phyloP scores from a whole-genome alignment of 2,888 invertebrate genomes.

The Heliconius sara region DNA sequence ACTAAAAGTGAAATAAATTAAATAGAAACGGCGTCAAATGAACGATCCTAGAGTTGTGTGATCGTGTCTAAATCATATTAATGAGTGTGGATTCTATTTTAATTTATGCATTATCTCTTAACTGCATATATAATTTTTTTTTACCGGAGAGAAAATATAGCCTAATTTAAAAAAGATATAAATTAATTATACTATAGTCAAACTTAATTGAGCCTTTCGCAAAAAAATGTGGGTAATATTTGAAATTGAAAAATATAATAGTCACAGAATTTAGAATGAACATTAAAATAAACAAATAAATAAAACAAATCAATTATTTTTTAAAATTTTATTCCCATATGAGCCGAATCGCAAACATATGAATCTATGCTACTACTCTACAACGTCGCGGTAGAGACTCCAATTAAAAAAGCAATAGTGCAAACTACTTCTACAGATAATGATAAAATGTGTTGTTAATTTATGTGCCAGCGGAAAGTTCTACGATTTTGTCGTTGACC shows the following conservation, averaged over 20 bases:
- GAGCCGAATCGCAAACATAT: conserved; percentile 57
- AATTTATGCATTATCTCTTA: too few species aligned
- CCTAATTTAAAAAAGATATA: too few species aligned
- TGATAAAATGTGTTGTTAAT: conserved; percentile 2
- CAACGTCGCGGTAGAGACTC: conserved; percentile 41
- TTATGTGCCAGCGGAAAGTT: conserved; percentile 68
- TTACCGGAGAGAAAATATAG: too few species aligned
- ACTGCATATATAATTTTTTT: too few species aligned
- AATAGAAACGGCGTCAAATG: too few species aligned
- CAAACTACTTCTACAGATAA: conserved; percentile 18
- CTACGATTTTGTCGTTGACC: conserved; percentile 88
- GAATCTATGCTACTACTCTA: conserved; percentile 38
- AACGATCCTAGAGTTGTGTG: too few species aligned
- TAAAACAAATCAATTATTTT: conserved; percentile 48
- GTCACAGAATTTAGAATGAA: not conserved
- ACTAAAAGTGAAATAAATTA: too few species aligned
- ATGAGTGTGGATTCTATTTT: too few species aligned
- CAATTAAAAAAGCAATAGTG: conserved; percentile 49
- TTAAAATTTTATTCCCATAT: conserved; percentile 61
- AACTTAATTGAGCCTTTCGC: too few species aligned
- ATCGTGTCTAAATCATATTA: too few species aligned
- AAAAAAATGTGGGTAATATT: not conserved
- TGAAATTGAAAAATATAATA: not conserved
- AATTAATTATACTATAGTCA: too few species aligned
- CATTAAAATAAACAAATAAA: conserved; percentile 20